Evolutionary conservation across 2,113 vertebrate genomes (phyloP), one percentile per base, ranked within the genome.

Genomic region (Phaethon lepturus): DNA sequence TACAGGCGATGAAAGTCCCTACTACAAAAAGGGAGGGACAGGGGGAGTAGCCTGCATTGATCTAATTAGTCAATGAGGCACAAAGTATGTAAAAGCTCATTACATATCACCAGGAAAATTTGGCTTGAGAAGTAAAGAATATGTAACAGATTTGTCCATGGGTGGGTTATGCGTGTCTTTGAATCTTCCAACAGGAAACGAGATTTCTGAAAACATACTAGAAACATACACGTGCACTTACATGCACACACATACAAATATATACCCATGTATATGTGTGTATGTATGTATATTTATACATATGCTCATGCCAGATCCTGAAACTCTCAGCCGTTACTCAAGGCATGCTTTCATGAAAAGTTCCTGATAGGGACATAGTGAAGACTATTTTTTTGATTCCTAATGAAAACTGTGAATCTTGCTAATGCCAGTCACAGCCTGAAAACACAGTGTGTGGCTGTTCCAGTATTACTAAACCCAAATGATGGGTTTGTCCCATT

Each of bases 1-100:
- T 96, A 86, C 87, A 67, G 98, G 98, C 94, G 6, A 91, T 97
- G 94, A 98, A 98, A 97, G 94, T 97, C 97, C 97, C 97, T 93
- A 29, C 86, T 90, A 40, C 73, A 69, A 74, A 95, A 81, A 94
- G 82, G 90, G 93, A 97, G 91, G 90, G 87, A 76, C 52, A 64
- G 93, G 90, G 81, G 88, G 93, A 87, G 80, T 93, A 94, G 60
- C 91, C 91, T 89, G 85, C 69, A 80, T 86, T 95, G 94, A 96
- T 97, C 91, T 96, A 88, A 96, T 96, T 96, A 97, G 93, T 93
- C 88, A 93, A 44, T 73, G 86, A 94, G 88, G 83, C 90, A 89
- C 76, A 92, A 93, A 94, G 91, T 95, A 95, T 95, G 88, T 86
- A 95, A 96, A 95, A 95, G 94, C 90, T 97, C 78, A 81, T 96